Percentiles rank a stretch among this genome's conserved stretches.
Conservation (phyloP, 2,797 vertebrate genomes). For the Chaenodraco wilsoni region DNA sequence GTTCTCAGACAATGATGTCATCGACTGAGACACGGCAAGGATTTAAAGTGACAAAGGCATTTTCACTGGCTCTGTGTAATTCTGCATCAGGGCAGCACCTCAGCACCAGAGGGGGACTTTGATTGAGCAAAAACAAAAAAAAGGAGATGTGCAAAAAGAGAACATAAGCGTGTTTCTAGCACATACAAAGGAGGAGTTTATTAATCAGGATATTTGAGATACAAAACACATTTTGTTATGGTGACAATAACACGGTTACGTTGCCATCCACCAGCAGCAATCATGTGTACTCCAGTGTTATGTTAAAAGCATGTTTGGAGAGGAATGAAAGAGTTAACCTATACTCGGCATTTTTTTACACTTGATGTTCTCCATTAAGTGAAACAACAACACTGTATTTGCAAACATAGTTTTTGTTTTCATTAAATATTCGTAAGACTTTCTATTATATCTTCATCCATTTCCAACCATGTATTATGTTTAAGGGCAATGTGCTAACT, state of each 20-base stretch:
- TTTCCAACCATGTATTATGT: slow-evolving; percentile 25
- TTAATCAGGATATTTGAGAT: slow-evolving; percentile 64
- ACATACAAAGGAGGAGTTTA: slow-evolving; percentile 53
- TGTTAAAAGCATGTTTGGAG: slow-evolving; percentile 46
- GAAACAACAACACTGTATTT: slow-evolving; percentile 21
- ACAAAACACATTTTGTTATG: slow-evolving; percentile 67
- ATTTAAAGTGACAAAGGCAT: slow-evolving; percentile 85
- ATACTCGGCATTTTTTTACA: slow-evolving; percentile 21
- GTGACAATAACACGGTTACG: slow-evolving; percentile 60
- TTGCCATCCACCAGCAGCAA: slow-evolving; percentile 40
- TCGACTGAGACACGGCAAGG: slow-evolving; percentile 78
- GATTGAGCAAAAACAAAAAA: slow-evolving; percentile 10
- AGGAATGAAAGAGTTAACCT: slow-evolving; percentile 68
- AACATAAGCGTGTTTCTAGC: slow-evolving; percentile 16
- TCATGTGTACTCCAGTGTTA: slow-evolving; percentile 10
- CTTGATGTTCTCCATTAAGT: slow-evolving; percentile 26
- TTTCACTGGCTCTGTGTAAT: slow-evolving; percentile 64
- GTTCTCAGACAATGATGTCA: slow-evolving; percentile 87
- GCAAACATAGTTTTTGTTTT: slow-evolving; percentile 25
- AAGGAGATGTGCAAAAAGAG: slow-evolving; percentile 22
- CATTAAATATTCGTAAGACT: slow-evolving; percentile 40
- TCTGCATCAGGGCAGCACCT: slow-evolving; percentile 70
- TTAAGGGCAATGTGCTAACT: slow-evolving; percentile 61
- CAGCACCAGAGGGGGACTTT: slow-evolving; percentile 49
- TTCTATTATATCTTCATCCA: slow-evolving; percentile 23